These are phyloP conservation scores for Loriculus beryllinus DNA, from an alignment of 2,797 vertebrate species.

Conservation along the genomic window DNA sequence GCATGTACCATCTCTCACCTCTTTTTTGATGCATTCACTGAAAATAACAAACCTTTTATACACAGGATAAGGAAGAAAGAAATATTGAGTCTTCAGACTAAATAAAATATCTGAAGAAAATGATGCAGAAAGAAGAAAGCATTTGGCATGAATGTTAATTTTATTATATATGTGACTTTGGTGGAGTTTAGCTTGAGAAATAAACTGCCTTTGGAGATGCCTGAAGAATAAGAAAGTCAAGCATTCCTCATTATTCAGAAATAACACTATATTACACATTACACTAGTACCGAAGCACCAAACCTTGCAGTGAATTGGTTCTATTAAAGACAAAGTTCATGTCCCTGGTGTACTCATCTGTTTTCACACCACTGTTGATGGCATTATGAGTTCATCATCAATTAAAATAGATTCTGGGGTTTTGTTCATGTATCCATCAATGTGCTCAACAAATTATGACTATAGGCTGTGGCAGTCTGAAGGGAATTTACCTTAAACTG, in stretches of 20 bases:
- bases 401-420: not conserved
- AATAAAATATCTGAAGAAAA: slow-evolving; percentile 1
- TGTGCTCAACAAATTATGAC: not conserved
- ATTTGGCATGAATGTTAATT: not conserved
- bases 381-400: not conserved
- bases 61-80: not conserved
- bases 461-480: not conserved
- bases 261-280: not conserved
- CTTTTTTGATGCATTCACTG: not conserved
- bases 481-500: not conserved
- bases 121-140: not conserved
- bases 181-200: not conserved
- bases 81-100: not conserved
- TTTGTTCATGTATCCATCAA: not conserved
- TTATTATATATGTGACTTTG: not conserved
- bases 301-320: not conserved
- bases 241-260: not conserved
- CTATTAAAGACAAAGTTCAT: not conserved
- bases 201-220: not conserved
- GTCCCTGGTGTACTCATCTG: not conserved
- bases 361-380: not conserved
- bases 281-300: not conserved
- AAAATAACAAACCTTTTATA: not conserved
- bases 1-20: not conserved
- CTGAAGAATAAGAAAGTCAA: not conserved